Evolutionary conservation across 2,888 invertebrate genomes (phyloP).

Genomic region (Orthosia incerta): DNA sequence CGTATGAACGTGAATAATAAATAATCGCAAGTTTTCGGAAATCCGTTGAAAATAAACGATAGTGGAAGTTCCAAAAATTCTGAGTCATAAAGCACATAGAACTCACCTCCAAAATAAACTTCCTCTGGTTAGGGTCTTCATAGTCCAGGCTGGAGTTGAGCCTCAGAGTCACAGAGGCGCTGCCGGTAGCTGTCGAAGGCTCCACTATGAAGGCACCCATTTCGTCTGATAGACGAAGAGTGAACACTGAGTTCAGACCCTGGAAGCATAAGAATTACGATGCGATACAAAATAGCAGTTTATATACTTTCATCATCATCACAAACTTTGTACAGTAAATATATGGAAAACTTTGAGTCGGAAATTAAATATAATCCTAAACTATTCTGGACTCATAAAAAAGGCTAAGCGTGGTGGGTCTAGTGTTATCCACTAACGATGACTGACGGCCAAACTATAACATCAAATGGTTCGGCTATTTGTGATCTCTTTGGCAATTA

Average conservation of each 20-base stretch:
- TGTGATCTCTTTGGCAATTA: slow-evolving; percentile 4
- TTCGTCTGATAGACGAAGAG: slow-evolving; percentile 94
- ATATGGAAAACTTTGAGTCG: not conserved
- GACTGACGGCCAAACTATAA: too few species aligned
- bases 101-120: slow-evolving; percentile 95
- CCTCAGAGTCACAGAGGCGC: slow-evolving; percentile 95
- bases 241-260: slow-evolving; percentile 96
- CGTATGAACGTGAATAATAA: too few species aligned
- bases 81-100: not conserved
- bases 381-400: not conserved
- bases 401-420: not conserved
- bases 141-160: slow-evolving; percentile 96
- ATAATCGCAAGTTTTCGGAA: too few species aligned
- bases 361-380: not conserved
- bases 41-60: too few species aligned
- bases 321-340: not conserved
- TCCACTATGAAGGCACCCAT: slow-evolving; percentile 96
- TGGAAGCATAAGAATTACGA: slow-evolving; percentile 73
- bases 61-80: too few species aligned
- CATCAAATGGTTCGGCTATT: not conserved
- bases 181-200: slow-evolving; percentile 94
- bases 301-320: too few species aligned
- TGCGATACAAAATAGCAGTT: not conserved
- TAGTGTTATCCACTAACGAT: not conserved
- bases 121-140: slow-evolving; percentile 97